Evolutionary conservation across 2,113 vertebrate genomes (phyloP).

Genomic region (Castor canadensis): DNA sequence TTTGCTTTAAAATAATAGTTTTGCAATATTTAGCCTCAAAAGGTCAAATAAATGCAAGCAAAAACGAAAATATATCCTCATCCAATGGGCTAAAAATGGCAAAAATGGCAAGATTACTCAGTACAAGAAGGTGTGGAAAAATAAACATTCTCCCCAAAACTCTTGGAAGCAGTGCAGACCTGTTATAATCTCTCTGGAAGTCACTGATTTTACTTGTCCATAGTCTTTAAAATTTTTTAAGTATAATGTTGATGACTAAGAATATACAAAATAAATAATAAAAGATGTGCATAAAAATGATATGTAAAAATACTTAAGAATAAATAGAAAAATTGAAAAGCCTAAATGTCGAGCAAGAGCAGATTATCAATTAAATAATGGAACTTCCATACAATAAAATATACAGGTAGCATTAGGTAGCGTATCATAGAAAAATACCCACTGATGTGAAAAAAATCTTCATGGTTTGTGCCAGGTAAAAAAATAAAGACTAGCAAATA

Average conservation of each 20-base stretch:
- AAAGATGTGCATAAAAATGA: background rate
- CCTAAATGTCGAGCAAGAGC: background rate
- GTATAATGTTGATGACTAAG: background rate
- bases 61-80: constrained; percentile 12
- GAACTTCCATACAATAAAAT: background rate
- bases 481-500: background rate
- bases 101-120: background rate
- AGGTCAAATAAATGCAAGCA: background rate
- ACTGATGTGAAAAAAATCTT: background rate
- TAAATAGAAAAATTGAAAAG: background rate
- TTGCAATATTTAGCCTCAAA: background rate
- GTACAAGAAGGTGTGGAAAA: background rate
- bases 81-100: background rate
- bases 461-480: background rate
- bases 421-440: background rate
- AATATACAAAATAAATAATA: background rate
- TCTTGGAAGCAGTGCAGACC: background rate
- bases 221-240: background rate
- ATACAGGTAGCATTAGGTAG: background rate
- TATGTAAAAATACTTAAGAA: background rate
- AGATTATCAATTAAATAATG: background rate
- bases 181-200: background rate
- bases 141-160: background rate
- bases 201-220: background rate
- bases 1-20: background rate